Evolutionary conservation across 2,888 invertebrate species (phyloP), one percentile per base, ranked within the genome.

Genomic region (Isoperla grammatica): DNA sequence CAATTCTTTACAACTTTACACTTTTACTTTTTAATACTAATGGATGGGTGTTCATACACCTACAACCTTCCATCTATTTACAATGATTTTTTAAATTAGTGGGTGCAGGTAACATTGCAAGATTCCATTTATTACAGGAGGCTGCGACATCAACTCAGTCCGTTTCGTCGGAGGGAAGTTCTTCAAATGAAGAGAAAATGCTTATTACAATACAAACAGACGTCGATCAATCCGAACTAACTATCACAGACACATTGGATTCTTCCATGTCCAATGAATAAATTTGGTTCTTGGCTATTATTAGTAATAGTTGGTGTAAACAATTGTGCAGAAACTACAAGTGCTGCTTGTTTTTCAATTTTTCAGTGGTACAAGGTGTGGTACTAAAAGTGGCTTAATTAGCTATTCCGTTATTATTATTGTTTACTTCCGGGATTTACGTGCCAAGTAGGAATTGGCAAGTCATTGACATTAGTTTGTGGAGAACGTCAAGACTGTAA

Each of bases 101-200:
- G n/a, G n/a, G n/a, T n/a, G n/a, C n/a, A n/a, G n/a, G n/a, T n/a
- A n/a, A n/a, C n/a, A n/a, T 15, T 46, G 45, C 48, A 57, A 43
- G 58, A 62, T 39, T 43, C 22, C 63, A 66, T 65, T 68, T 62
- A 57, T 73, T 76, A 42, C 72, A 85, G 85, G 85, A 85, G 72
- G 82, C 83, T 53, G 84, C 86, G 45, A 85, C 87, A 56, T 86
- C 87, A n/a, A 87, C 86, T 1, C 86, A 87, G 68, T 83, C 83
- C 1, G 83, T 83, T 71, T 81, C 81, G 63, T 81, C 81, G 2
- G 86, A 87, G 0, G 87, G 87, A 67, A 86, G 86, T 61, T 76
- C 76, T 12, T 87, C 87, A 65, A 83, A 82, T 65, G 87, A 87
- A 66, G 86, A 87, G 67, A 87, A 88, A 72, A 87, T 88, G 82